A percentile compares a stretch with the other conserved stretches of the same genome.
These are phyloP conservation scores for Tragulus kanchil DNA, from an alignment of 2,113 vertebrate species.

Conservation along the genomic window DNA sequence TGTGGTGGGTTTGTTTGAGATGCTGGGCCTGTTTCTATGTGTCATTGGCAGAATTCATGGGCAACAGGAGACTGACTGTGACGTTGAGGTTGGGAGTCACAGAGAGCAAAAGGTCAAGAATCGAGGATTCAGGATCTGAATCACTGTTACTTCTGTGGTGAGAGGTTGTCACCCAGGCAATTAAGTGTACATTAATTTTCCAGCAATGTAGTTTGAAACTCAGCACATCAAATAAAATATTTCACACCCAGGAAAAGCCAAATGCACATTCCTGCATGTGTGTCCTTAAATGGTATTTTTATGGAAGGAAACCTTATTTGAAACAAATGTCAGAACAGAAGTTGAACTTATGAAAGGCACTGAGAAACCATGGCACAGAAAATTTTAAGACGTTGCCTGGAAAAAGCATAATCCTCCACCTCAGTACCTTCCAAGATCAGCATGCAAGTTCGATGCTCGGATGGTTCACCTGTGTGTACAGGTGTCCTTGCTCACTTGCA, in stretches of 20 bases:
- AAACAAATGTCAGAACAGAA: conserved; percentile 76
- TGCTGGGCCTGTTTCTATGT: conserved; percentile 31
- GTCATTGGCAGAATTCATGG: conserved; percentile 32
- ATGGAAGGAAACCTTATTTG: conserved; percentile 64
- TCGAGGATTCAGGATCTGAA: conserved; percentile 10
- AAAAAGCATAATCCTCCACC: not conserved
- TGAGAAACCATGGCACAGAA: not conserved
- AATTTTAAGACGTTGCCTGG: conserved; percentile 19
- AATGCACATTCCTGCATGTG: conserved; percentile 45
- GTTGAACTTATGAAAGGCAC: conserved; percentile 22
- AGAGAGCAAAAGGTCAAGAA: conserved; percentile 28
- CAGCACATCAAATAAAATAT: conserved; percentile 71
- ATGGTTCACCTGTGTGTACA: not conserved
- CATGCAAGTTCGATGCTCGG: rapidly evolving
- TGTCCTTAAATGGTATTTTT: conserved; percentile 60
- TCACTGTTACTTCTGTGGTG: conserved; percentile 25
- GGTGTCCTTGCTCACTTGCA: conserved; percentile 8
- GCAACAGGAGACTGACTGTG: not conserved
- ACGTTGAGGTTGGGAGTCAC: conserved; percentile 14
- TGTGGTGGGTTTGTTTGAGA: not conserved
- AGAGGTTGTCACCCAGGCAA: conserved; percentile 45
- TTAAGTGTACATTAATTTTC: conserved; percentile 67
- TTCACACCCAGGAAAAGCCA: conserved; percentile 68
- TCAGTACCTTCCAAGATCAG: not conserved
- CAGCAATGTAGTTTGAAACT: conserved; percentile 65